A percentile compares a stretch with the other conserved stretches of the same genome.
These are phyloP conservation scores for Ceryle rudis DNA, from an alignment of 2,797 vertebrate genomes.

Conservation along the genomic window DNA sequence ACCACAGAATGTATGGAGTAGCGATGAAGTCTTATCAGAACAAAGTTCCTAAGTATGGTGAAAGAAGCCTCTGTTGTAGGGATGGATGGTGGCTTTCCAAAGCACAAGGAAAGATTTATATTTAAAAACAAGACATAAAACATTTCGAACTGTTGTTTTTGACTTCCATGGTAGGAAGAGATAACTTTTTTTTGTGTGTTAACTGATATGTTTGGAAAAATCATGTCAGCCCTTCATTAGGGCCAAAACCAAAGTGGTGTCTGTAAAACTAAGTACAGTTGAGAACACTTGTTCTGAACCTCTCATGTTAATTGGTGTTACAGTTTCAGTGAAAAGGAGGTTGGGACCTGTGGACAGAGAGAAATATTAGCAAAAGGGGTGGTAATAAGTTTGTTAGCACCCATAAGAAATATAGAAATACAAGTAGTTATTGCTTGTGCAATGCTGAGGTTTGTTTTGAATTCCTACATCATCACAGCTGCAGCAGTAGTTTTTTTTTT, in stretches of 20 bases:
- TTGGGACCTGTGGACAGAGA: background rate
- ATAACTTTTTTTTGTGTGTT: background rate
- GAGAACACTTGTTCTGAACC: background rate
- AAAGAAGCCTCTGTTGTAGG: background rate
- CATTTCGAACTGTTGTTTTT: background rate
- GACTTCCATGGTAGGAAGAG: background rate
- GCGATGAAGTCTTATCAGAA: background rate
- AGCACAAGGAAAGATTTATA: background rate
- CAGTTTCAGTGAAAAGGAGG: background rate
- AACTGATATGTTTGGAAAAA: background rate
- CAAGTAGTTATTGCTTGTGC: background rate
- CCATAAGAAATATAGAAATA: background rate
- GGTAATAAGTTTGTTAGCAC: background rate
- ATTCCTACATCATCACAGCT: background rate
- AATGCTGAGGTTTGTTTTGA: background rate
- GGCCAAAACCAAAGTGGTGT: background rate
- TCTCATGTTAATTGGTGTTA: background rate
- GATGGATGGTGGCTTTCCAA: background rate
- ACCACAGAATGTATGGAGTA: background rate
- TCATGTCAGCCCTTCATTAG: background rate
- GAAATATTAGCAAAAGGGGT: background rate
- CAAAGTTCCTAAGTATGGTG: background rate
- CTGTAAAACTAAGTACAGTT: background rate
- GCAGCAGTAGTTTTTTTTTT: background rate
- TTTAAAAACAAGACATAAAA: background rate